Conservation (phyloP, 2,888 invertebrate species). For the Micoletzkya japonica region DNA sequence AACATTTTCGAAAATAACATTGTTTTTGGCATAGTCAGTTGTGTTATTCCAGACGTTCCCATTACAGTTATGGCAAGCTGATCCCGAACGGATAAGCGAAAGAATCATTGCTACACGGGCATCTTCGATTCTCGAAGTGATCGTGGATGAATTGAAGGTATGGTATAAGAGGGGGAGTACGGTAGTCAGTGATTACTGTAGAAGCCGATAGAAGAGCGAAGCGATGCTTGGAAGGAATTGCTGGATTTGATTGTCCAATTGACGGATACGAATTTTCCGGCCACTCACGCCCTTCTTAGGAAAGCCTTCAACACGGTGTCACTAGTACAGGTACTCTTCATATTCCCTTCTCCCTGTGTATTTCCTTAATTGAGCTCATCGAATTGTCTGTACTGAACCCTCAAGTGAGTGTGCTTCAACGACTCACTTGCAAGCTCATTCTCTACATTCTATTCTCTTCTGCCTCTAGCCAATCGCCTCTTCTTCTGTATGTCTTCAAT, state of each 20-base stretch:
- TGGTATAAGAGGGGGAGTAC: background rate
- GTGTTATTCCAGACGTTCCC: too few species aligned
- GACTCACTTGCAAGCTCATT: slow-evolving; percentile 40
- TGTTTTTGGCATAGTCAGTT: background rate
- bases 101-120: slow-evolving; percentile 31
- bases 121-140: slow-evolving; percentile 28
- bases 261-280: slow-evolving; percentile 43
- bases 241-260: slow-evolving; percentile 42
- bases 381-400: slow-evolving; percentile 36
- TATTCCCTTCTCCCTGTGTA: background rate
- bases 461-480: slow-evolving; percentile 32
- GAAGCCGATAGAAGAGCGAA: slow-evolving; percentile 9
- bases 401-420: slow-evolving; percentile 40
- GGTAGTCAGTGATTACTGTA: background rate
- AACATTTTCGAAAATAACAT: background rate
- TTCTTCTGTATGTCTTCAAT: slow-evolving; percentile 38
- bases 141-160: slow-evolving; percentile 31
- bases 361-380: slow-evolving; percentile 37
- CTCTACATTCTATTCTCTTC: slow-evolving; percentile 37
- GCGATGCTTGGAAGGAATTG: slow-evolving; percentile 41
- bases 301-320: slow-evolving; percentile 36
- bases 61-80: slow-evolving; percentile 35
- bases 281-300: slow-evolving; percentile 41
- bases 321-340: slow-evolving; percentile 34
- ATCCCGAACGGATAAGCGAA: slow-evolving; percentile 42